Conservation (phyloP, 2,113 vertebrate genomes). For the Orientallactaga bullata region DNA sequence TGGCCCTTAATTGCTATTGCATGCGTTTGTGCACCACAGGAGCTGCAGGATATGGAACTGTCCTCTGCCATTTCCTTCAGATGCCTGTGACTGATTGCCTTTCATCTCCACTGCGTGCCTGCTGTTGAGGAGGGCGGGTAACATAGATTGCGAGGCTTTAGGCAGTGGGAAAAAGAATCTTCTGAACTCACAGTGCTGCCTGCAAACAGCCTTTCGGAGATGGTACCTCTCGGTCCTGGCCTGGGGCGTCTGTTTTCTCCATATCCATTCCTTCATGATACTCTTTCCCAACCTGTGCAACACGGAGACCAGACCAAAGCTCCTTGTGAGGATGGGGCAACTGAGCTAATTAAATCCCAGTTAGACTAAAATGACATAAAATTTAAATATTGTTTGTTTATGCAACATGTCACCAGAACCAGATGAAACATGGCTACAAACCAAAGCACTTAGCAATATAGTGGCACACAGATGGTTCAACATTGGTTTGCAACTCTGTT, state of each 20-base stretch:
- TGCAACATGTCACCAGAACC: neutral
- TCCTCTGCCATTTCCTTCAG: conserved; percentile 67
- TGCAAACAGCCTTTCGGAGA: neutral
- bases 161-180: neutral
- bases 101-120: conserved; percentile 55
- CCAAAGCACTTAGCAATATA: neutral
- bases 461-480: conserved; percentile 11
- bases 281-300: neutral
- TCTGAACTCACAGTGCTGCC: neutral
- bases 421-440: neutral
- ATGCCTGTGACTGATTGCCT: conserved; percentile 65
- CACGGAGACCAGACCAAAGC: neutral
- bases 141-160: neutral
- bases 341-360: neutral
- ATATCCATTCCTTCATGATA: neutral
- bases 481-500: neutral
- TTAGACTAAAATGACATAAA: conserved; percentile 12
- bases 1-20: conserved; percentile 58
- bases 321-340: neutral
- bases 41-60: conserved; percentile 48
- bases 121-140: conserved; percentile 12
- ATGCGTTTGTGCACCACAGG: conserved; percentile 14
- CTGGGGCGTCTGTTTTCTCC: neutral
- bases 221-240: neutral
- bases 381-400: conserved; percentile 12